A percentile compares a stretch with the other conserved stretches of the same genome.
Conservation (phyloP, 2,888 invertebrate genomes). For the Patella caerulea region DNA sequence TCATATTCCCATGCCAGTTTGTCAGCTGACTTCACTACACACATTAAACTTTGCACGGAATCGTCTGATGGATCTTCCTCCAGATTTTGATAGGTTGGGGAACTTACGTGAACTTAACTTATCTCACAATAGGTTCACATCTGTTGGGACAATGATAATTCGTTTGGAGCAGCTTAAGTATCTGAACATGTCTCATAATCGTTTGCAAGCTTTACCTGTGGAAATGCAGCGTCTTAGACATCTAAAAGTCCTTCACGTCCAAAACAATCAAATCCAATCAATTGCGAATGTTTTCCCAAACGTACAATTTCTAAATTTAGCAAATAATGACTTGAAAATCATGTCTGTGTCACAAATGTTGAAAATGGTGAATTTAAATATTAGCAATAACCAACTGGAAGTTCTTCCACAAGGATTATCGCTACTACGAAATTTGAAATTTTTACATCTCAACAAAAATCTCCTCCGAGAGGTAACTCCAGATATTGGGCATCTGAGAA, state of each 20-base stretch:
- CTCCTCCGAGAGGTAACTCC: slow-evolving; percentile 59
- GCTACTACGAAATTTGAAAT: slow-evolving; percentile 53
- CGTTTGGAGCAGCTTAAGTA: slow-evolving; percentile 52
- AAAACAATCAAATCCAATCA: slow-evolving; percentile 55
- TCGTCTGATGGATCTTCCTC: slow-evolving; percentile 57
- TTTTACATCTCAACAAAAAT: slow-evolving; percentile 59
- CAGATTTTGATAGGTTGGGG: slow-evolving; percentile 60
- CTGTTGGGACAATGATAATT: slow-evolving; percentile 52
- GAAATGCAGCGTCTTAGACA: slow-evolving; percentile 47
- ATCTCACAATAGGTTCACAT: slow-evolving; percentile 59
- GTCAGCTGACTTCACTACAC: slow-evolving; percentile 51
- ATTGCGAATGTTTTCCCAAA: slow-evolving; percentile 53
- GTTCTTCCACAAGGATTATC: slow-evolving; percentile 63
- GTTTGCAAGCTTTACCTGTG: slow-evolving; percentile 50
- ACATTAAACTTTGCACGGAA: slow-evolving; percentile 57
- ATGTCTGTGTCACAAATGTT: slow-evolving; percentile 62
- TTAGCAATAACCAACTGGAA: slow-evolving; percentile 60
- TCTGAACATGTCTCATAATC: slow-evolving; percentile 58
- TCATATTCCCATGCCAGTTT: slow-evolving; percentile 59
- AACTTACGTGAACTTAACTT: slow-evolving; percentile 62
- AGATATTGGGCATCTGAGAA: slow-evolving; percentile 61
- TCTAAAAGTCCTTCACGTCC: slow-evolving; percentile 57
- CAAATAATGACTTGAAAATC: slow-evolving; percentile 58
- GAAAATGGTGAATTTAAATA: slow-evolving; percentile 58
- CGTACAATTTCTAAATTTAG: slow-evolving; percentile 61